Evolutionary conservation across 2,797 vertebrate genomes (phyloP).

Genomic region (Carduelis carduelis): DNA sequence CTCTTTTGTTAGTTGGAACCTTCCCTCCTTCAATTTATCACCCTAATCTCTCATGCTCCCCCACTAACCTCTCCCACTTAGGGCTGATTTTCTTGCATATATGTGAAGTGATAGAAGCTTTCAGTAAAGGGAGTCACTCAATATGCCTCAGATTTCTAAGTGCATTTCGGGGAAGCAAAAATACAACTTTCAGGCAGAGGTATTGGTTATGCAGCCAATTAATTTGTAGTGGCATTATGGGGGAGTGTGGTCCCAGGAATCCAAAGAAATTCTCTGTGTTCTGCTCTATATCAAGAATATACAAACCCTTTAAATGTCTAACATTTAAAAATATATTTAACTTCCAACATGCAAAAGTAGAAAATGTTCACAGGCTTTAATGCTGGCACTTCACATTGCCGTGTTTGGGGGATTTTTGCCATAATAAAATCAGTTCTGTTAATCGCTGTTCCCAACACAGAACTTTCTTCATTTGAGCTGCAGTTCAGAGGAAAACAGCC

Average conservation of each 20-base stretch:
- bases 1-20: neutral
- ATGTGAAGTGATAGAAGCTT: neutral
- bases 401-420: neutral
- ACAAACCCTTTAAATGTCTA: slow-evolving; percentile 3
- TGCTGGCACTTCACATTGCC: neutral
- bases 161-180: neutral
- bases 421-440: neutral
- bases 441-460: neutral
- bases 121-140: neutral
- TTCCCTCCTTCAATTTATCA: neutral
- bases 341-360: neutral
- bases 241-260: neutral
- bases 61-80: neutral
- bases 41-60: neutral
- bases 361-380: slow-evolving; percentile 25
- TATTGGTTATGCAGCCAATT: neutral
- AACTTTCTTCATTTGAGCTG: neutral
- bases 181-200: neutral
- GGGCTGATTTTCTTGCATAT: neutral
- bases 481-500: neutral
- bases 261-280: neutral
- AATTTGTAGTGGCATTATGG: neutral
- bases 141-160: neutral
- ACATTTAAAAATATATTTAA: neutral
- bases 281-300: neutral